A percentile compares a stretch with the other conserved stretches of the same genome.
Evolutionary conservation across 1,140 invertebrate species (phyloP).

Genomic region (Drosophila parabipectinata): DNA sequence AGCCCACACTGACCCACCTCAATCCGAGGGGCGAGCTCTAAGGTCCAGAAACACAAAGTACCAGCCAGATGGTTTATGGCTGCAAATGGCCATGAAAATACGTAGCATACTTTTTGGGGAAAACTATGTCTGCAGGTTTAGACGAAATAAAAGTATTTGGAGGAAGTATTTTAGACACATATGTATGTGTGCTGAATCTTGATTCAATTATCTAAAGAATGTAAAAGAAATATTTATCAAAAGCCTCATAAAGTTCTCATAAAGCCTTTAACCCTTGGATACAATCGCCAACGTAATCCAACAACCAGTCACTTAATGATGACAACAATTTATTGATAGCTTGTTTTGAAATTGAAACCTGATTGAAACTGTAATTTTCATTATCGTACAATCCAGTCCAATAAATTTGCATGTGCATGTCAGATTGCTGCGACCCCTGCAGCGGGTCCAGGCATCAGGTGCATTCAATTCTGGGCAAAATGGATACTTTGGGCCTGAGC

Average conservation of each 20-base stretch:
- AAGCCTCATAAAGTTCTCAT: background rate
- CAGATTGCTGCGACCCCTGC: background rate
- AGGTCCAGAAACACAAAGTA: background rate
- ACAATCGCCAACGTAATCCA: background rate
- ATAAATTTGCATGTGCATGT: slow-evolving; percentile 45
- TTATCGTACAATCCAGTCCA: slow-evolving; percentile 18
- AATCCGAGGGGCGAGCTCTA: background rate
- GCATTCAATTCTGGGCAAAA: slow-evolving; percentile 42
- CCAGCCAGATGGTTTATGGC: slow-evolving; percentile 4
- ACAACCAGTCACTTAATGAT: background rate
- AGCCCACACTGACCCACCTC: slow-evolving; percentile 14
- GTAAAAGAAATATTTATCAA: background rate
- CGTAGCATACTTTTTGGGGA: slow-evolving; percentile 34
- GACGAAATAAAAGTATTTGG: background rate
- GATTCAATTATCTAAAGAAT: background rate
- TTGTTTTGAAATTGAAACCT: slow-evolving; percentile 25
- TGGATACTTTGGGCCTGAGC: slow-evolving; percentile 39
- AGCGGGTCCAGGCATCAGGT: slow-evolving; percentile 27
- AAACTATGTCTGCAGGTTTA: background rate
- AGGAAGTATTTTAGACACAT: background rate
- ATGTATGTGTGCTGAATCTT: background rate
- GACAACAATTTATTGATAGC: background rate
- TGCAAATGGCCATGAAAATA: slow-evolving; percentile 21
- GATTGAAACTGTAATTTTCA: slow-evolving; percentile 30
- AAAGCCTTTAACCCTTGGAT: background rate